Base-by-base conservation (phyloP, 2,797 vertebrate species). In the Chanos chanos region DNA sequence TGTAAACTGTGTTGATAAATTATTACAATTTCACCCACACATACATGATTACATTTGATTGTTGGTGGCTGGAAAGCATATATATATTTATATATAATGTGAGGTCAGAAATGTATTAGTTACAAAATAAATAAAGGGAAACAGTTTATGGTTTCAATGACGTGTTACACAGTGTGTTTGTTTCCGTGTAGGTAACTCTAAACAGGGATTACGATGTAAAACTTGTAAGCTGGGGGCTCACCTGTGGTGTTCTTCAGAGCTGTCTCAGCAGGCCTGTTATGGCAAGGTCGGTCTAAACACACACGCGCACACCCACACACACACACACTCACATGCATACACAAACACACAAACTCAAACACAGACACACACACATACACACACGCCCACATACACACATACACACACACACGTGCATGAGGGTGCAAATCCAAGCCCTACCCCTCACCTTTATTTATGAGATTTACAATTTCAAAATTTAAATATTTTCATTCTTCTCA, bases 181-280 rank as follows among this genome's bases (percentile, higher is more conserved):
- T 52, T 8, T 81, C 27, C 34, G 24, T 76, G 9, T 75, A 96
- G 94, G 93, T 36, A 94, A 94, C 81, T 95, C 94, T 30, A 94
- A 94, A 79, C 93, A 94, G 76, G 94, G 89, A n/a, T 76, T 95
- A 64, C 91, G 93, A 5, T 95, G 94, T 77, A 94, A 92, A 83
- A 85, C 85, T 4, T 96, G 94, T 77, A 96, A 94, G 71, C 74
- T 91, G 36, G 90, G 90, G 0, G 86, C 92, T 44, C 94, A 96
- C 76, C 89, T 95, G 52, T 94, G 93, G 92, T 95, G 94, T 77
- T 93, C 90, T 0, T 90, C 92, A 15, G 93, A 93, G 69, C 87
- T 94, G 52, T 93, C 92, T 34, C 90, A 87, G 76, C 92, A 93
- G 76, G 87, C 88, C 16, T 96, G 94, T 73, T 86, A 84, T 0